Evolutionary conservation across 1,140 invertebrate species (phyloP), one percentile per base, ranked within the genome.

Genomic region (Calosoma granatense): DNA sequence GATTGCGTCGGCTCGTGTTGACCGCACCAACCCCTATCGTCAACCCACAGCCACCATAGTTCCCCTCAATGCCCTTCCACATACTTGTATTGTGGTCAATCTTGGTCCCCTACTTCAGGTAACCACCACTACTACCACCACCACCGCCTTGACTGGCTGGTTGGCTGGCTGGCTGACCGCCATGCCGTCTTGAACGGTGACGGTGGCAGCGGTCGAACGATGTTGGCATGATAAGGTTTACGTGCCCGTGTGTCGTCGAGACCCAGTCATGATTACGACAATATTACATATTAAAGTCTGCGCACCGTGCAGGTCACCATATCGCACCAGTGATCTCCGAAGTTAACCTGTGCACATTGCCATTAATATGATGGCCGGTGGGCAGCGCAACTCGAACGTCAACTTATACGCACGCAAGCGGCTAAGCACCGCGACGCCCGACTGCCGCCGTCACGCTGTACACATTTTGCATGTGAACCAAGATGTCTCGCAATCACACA

Each of bases 271-370:
- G 63, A 66, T 66, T 63, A 59, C 54, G 56, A 61, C 56, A 63
- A 64, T 62, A 63, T 60, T 61, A 58, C 60, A 60, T 55, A 56
- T 55, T 55, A 36, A 36, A 36, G 26, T 36, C 6, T 36, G 26
- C 26, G 6, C 26, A n/a, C 26, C 26, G n/a, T 36, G 26, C n/a
- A 36, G 26, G 6, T n/a, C 6, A 56, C 56, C 61, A 53, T 64
- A 66, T 66, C 64, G 58, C 59, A 56, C 55, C 61, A 56, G 61
- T 58, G 62, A 66, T 66, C 64, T 63, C 60, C 61, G 63, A 60
- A 62, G 63, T 66, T 63, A 63, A 59, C 61, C 59, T 56, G 56
- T 63, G 60, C 62, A 60, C 61, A 54, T 64, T 63, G 58, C 64
- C 60, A 65, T 64, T 65, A 64, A 56, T 60, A 61, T 61, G 64